phyloP scores from a whole-genome alignment of 2,888 invertebrate genomes.

The Tineola bisselliella region DNA sequence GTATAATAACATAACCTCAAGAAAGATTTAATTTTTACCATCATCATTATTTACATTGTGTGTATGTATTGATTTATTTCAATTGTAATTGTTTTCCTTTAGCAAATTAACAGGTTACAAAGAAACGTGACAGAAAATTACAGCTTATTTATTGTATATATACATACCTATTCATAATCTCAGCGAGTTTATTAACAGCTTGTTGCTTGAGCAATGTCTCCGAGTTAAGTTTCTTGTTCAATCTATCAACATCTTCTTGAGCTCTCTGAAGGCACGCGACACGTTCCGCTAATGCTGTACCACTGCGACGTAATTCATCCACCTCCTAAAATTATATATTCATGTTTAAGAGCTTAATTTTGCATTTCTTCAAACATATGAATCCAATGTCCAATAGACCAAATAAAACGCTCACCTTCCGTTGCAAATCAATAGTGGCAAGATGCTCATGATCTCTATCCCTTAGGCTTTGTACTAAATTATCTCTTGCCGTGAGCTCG shows the following conservation, averaged over 20 bases:
- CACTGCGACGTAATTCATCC: conserved; percentile 81
- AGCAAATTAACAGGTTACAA: too few relatives aligned
- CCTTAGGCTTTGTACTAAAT: conserved; percentile 74
- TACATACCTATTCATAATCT: conserved; percentile 89
- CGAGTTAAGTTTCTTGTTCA: conserved; percentile 84
- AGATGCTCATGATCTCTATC: conserved; percentile 76
- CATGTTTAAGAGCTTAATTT: too few relatives aligned
- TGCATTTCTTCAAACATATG: conserved; percentile 21
- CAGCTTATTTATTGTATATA: too few relatives aligned
- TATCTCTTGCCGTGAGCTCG: conserved; percentile 83
- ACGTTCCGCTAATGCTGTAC: conserved; percentile 83
- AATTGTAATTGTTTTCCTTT: too few relatives aligned
- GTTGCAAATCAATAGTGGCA: conserved; percentile 59
- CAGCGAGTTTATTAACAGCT: conserved; percentile 96
- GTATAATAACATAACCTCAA: too few relatives aligned
- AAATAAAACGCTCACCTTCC: conserved; percentile 40
- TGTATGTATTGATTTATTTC: too few relatives aligned
- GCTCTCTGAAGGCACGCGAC: conserved; percentile 71
- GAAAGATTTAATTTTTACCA: too few relatives aligned
- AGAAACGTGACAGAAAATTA: too few relatives aligned
- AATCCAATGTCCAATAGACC: background rate
- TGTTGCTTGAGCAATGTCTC: conserved; percentile 90
- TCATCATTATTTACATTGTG: too few relatives aligned
- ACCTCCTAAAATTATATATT: conserved; percentile 70
- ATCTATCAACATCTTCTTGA: conserved; percentile 82